These are phyloP conservation scores for Bactericera cockerelli DNA, from an alignment of 1,140 invertebrate species.

Conservation along the genomic window DNA sequence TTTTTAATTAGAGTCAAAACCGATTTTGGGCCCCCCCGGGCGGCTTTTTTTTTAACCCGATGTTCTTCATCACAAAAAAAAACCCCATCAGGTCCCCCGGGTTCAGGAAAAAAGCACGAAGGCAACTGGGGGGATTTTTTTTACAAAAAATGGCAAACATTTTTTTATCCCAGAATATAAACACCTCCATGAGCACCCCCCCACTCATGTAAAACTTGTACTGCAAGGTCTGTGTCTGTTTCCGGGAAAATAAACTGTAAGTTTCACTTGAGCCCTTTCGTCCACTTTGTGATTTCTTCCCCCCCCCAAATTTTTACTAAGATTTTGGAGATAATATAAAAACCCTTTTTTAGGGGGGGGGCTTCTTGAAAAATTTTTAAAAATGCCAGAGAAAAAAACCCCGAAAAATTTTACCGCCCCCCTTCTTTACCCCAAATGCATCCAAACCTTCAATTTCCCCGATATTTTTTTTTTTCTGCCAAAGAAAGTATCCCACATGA, in stretches of 20 bases:
- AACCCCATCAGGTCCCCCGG: constrained; percentile 60
- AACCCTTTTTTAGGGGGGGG: constrained; percentile 38
- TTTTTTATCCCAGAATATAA: constrained; percentile 73
- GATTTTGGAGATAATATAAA: constrained; percentile 73
- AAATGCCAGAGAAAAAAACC: constrained; percentile 55
- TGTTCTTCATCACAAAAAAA: constrained; percentile 74
- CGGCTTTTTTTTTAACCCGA: constrained; percentile 63
- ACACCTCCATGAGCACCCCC: constrained; percentile 54
- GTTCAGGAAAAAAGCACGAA: constrained; percentile 32
- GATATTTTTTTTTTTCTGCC: constrained; percentile 43
- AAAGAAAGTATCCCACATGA: constrained; percentile 59
- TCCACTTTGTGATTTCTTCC: constrained; percentile 68
- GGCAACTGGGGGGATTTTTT: constrained; percentile 31
- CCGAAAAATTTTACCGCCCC: constrained; percentile 49
- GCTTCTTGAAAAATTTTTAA: constrained; percentile 36
- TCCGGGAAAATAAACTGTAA: constrained; percentile 28
- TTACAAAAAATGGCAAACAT: constrained; percentile 48
- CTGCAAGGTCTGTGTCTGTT: constrained; percentile 42
- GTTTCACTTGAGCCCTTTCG: constrained; percentile 33
- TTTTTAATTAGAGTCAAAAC: constrained; percentile 52
- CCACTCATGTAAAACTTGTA: constrained; percentile 53
- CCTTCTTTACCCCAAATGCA: constrained; percentile 77
- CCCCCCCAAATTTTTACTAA: constrained; percentile 78
- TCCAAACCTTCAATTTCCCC: constrained; percentile 43
- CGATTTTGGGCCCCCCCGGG: constrained; percentile 50